phyloP scores from a whole-genome alignment of 1,140 invertebrate genomes.

The Steinernema khuongi region DNA sequence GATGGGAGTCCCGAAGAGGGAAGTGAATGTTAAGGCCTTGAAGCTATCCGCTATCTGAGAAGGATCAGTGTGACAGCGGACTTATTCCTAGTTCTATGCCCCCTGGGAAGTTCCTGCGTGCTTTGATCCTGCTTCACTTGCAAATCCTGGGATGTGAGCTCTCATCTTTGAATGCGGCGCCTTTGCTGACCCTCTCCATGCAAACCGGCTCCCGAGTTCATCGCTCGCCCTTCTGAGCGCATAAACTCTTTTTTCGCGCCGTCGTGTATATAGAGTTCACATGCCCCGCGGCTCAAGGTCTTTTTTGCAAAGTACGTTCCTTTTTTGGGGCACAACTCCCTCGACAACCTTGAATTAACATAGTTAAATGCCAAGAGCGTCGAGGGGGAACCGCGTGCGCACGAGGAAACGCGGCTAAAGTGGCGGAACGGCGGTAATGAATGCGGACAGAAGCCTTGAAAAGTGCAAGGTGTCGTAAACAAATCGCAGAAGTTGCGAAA shows the following conservation, averaged over 20 bases:
- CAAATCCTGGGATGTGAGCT: no score
- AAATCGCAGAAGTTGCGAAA: background rate
- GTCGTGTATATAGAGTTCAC: background rate
- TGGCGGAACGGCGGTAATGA: background rate
- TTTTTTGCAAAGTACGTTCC: slow-evolving; percentile 5
- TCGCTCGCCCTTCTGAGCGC: background rate
- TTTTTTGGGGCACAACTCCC: background rate
- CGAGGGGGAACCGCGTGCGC: background rate
- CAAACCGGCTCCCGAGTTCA: no score
- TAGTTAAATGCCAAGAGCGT: background rate
- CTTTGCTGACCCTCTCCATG: no score
- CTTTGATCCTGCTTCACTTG: no score
- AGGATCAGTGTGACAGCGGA: no score
- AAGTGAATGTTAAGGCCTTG: no score
- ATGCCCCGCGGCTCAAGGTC: background rate
- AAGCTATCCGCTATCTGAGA: no score
- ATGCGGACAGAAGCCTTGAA: background rate
- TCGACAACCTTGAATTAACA: slow-evolving; percentile 13
- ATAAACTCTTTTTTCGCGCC: background rate
- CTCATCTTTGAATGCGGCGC: no score
- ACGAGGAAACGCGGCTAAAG: background rate
- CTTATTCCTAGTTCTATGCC: no score
- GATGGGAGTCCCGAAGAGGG: no score
- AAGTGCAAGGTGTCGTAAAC: slow-evolving; percentile 1
- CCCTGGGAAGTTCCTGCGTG: no score